Evolutionary conservation across 2,888 invertebrate genomes (phyloP), one percentile per base, ranked within the genome.

Genomic region (Ctena decussata): DNA sequence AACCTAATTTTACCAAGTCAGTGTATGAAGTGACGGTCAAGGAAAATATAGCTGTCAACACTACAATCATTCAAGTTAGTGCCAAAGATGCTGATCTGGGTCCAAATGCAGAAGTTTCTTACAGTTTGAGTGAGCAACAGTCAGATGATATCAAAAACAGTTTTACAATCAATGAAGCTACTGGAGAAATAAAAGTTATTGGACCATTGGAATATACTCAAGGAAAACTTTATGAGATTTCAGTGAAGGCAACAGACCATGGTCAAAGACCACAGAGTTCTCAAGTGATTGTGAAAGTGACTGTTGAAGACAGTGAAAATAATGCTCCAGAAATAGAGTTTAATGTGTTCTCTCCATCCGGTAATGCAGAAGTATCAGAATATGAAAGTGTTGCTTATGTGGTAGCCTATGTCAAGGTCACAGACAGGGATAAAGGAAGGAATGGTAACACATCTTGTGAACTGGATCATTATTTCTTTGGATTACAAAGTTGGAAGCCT

Each of bases 31-130:
- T 91, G 1, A 86, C 86, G 2, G 91, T 93, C 0, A 91, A 91
- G 44, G 93, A 94, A 82, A 92, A 89, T 32, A 84, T 92, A 11
- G 73, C 84, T 15, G 73, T 85, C 8, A 91, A 92, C 27, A 84
- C 91, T 15, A 79, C 90, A 3, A 87, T 94, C n/a, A 49, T 94
- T 1, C 89, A 86, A 39, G 97, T 99, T 0, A 97, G 97, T n/a
- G 99, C 99, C 0, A 97, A 97, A 8, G 99, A 99, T 95, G 97
- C 97, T 44, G 99, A 99, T 94, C 97, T 97, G 89, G 98, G 98
- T 8, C 97, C 97, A 6, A 99, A 99, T 95, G 97, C 96, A 2
- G 95, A 96, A 77, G 94, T 97, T 18, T 90, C 94, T 27, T 97
- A 96, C 92, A 95, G 95, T 92, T 95, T 95, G 5, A 92, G 90